Evolutionary conservation across 2,888 invertebrate species (phyloP).

Genomic region (Linnaemya vulpina): DNA sequence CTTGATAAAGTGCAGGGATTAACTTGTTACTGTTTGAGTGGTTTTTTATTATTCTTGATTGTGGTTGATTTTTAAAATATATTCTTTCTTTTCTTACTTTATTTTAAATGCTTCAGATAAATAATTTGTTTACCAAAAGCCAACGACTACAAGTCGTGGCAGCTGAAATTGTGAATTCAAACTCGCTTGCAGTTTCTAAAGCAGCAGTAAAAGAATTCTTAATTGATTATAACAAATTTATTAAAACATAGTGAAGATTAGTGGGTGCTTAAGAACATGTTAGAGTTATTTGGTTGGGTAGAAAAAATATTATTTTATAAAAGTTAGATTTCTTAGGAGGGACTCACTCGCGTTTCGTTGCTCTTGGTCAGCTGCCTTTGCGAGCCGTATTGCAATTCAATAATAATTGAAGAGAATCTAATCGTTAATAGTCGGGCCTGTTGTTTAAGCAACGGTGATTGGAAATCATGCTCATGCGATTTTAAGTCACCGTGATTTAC

Average conservation of each 20-base stretch:
- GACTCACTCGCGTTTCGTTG: too few species aligned
- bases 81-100: neutral
- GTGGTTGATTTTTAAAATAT: neutral
- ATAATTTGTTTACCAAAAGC: conserved; percentile 54
- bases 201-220: neutral
- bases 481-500: too few species aligned
- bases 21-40: conserved; percentile 63
- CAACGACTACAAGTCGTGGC: conserved; percentile 2
- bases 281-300: too few species aligned
- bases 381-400: too few species aligned
- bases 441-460: too few species aligned
- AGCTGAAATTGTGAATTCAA: neutral
- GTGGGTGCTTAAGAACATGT: too few species aligned
- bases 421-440: too few species aligned
- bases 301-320: too few species aligned
- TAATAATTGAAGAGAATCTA: too few species aligned
- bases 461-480: too few species aligned
- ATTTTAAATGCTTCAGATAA: conserved; percentile 41
- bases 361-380: too few species aligned
- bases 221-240: conserved; percentile 1
- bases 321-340: too few species aligned
- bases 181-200: neutral
- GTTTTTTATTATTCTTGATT: conserved; percentile 41
- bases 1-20: conserved; percentile 68
- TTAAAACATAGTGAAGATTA: neutral